These are phyloP conservation scores for Nephila pilipes DNA, from an alignment of 1,140 invertebrate genomes.

Conservation along the genomic window DNA sequence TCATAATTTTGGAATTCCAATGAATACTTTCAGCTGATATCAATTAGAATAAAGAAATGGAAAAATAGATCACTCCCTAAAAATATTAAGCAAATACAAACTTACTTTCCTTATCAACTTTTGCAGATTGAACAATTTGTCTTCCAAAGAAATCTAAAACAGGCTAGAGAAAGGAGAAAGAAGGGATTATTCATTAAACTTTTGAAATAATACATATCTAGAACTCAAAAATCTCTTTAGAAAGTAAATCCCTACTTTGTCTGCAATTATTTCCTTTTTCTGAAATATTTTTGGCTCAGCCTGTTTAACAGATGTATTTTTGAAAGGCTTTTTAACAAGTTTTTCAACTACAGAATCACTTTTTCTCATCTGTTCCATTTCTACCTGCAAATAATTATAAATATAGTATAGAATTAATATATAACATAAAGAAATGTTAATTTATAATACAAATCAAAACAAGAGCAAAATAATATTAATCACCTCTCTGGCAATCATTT, in stretches of 20 bases:
- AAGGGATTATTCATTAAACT: background rate
- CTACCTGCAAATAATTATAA: slow-evolving; percentile 50
- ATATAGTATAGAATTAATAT: background rate
- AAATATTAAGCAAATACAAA: background rate
- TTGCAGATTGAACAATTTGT: slow-evolving; percentile 25
- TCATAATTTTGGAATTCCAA: too few relatives aligned
- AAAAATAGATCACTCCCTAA: background rate
- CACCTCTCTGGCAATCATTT: slow-evolving; percentile 89
- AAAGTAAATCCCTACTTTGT: slow-evolving; percentile 3
- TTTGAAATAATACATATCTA: background rate
- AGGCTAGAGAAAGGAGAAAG: slow-evolving; percentile 20
- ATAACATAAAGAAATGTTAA: background rate
- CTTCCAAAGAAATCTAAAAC: slow-evolving; percentile 69
- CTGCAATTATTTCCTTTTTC: slow-evolving; percentile 33
- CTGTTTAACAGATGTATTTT: background rate
- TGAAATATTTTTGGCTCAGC: slow-evolving; percentile 29
- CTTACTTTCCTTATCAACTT: background rate
- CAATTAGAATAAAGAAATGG: background rate
- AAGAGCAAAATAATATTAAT: background rate
- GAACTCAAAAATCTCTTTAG: background rate
- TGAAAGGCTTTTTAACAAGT: background rate
- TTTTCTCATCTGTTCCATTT: slow-evolving; percentile 75
- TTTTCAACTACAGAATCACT: slow-evolving; percentile 28
- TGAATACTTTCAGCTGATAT: background rate
- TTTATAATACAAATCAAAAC: background rate